A percentile compares a stretch with the other conserved stretches of the same genome.
phyloP scores from a whole-genome alignment of 2,888 invertebrate species.

The Coelinius sp. region DNA sequence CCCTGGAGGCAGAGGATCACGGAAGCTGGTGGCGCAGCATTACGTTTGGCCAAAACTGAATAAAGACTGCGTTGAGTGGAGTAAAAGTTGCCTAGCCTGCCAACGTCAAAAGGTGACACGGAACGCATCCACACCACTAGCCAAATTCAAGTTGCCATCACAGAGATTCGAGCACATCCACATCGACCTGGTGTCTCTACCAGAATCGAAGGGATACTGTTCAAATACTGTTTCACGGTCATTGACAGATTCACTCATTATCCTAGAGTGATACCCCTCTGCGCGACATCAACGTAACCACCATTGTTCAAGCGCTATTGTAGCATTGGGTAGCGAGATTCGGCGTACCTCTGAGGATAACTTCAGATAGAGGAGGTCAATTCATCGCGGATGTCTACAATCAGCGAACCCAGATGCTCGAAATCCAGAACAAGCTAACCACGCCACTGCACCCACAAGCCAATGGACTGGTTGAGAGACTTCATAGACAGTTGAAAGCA shows the following conservation, averaged over 20 bases:
- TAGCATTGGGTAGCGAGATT: too few relatives aligned
- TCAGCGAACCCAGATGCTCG: neutral
- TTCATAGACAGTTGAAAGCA: conserved; percentile 44
- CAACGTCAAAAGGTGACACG: neutral
- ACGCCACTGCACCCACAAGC: neutral
- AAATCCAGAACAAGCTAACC: neutral
- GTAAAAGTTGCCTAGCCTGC: neutral
- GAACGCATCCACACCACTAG: neutral
- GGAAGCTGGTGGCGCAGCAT: neutral
- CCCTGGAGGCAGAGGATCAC: neutral
- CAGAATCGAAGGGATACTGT: conserved; percentile 46
- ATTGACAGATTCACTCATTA: conserved; percentile 56
- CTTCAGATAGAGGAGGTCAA: conserved; percentile 28
- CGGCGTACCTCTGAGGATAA: too few relatives aligned
- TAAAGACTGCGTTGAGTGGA: neutral
- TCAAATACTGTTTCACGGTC: conserved; percentile 61
- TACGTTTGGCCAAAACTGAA: neutral
- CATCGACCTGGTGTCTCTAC: conserved; percentile 57
- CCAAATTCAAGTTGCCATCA: neutral
- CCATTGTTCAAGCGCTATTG: too few relatives aligned
- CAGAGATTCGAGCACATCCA: conserved; percentile 8
- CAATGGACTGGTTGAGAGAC: conserved; percentile 45
- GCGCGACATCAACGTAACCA: conserved; percentile 40
- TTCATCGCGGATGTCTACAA: conserved; percentile 19
- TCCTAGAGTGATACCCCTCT: conserved; percentile 50